These are phyloP conservation scores for Eulemur albifrons DNA, from an alignment of 2,797 vertebrate genomes.

Conservation along the genomic window DNA sequence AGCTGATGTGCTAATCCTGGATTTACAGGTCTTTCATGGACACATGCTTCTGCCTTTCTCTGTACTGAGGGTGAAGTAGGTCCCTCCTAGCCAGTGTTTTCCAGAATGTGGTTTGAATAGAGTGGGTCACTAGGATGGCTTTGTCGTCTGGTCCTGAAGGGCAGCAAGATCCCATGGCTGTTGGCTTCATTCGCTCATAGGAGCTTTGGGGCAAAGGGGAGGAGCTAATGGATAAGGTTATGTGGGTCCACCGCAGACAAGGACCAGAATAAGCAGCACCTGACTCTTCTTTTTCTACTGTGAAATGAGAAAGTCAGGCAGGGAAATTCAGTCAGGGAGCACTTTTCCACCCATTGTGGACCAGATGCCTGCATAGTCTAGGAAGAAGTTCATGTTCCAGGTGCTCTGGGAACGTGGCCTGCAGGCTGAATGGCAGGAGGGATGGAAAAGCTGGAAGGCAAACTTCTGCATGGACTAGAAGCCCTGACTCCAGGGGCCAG, in stretches of 20 bases:
- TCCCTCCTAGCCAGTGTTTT: not conserved
- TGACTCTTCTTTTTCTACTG: not conserved
- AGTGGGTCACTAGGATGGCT: not conserved
- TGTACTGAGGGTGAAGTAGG: not conserved
- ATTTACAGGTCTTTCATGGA: not conserved
- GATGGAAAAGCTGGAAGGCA: not conserved
- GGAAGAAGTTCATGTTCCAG: not conserved
- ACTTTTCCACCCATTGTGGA: not conserved
- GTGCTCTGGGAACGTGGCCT: not conserved
- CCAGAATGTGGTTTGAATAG: not conserved
- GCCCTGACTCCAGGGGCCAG: not conserved
- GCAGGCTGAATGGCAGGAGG: accelerated
- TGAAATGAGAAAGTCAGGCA: not conserved
- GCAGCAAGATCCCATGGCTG: not conserved
- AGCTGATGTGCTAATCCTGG: not conserved
- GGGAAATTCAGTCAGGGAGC: not conserved
- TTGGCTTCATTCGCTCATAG: not conserved
- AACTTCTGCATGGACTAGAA: not conserved
- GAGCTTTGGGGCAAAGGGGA: not conserved
- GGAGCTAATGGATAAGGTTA: not conserved
- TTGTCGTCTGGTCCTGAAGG: not conserved
- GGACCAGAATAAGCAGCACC: not conserved
- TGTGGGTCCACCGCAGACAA: not conserved
- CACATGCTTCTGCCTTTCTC: not conserved
- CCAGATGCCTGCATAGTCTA: not conserved